These are phyloP conservation scores for Acanthochromis polyacanthus DNA, from an alignment of 2,113 vertebrate species.

Conservation along the genomic window DNA sequence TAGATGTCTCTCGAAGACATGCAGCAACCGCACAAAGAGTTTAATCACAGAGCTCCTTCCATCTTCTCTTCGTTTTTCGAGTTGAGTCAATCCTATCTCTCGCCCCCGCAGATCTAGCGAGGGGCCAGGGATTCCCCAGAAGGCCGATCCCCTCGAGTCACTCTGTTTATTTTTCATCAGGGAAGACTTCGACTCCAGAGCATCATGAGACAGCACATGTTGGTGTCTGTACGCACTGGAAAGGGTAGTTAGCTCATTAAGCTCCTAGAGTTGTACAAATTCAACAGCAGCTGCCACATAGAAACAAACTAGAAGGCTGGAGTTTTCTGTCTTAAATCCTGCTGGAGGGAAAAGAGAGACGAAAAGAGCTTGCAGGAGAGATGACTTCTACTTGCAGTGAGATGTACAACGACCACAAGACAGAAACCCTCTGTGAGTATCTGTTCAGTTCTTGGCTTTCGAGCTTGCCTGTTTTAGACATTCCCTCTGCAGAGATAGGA, in stretches of 20 bases:
- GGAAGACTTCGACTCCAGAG: slow-evolving; percentile 46
- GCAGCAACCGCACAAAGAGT: slow-evolving; percentile 30
- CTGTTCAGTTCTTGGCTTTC: slow-evolving; percentile 28
- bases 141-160: slow-evolving; percentile 62
- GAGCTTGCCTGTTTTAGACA: slow-evolving; percentile 23
- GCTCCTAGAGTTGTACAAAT: not conserved
- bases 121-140: slow-evolving; percentile 78
- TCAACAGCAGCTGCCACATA: slow-evolving; percentile 42
- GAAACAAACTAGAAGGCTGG: slow-evolving; percentile 1
- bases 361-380: slow-evolving; percentile 17
- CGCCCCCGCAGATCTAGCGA: slow-evolving; percentile 43
- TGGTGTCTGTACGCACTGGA: not conserved
- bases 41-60: slow-evolving; percentile 66
- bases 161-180: slow-evolving; percentile 75
- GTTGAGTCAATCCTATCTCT: slow-evolving; percentile 57
- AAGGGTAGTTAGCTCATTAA: not conserved
- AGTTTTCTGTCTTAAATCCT: slow-evolving; percentile 25
- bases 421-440: slow-evolving; percentile 74
- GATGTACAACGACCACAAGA: slow-evolving; percentile 41
- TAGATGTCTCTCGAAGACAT: slow-evolving; percentile 50
- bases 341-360: slow-evolving; percentile 3
- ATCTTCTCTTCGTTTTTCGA: slow-evolving; percentile 21
- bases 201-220: slow-evolving; percentile 42
- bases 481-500: slow-evolving; percentile 21
- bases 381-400: slow-evolving; percentile 67